phyloP scores from a whole-genome alignment of 2,113 vertebrate species.

The Chrysemys picta region DNA sequence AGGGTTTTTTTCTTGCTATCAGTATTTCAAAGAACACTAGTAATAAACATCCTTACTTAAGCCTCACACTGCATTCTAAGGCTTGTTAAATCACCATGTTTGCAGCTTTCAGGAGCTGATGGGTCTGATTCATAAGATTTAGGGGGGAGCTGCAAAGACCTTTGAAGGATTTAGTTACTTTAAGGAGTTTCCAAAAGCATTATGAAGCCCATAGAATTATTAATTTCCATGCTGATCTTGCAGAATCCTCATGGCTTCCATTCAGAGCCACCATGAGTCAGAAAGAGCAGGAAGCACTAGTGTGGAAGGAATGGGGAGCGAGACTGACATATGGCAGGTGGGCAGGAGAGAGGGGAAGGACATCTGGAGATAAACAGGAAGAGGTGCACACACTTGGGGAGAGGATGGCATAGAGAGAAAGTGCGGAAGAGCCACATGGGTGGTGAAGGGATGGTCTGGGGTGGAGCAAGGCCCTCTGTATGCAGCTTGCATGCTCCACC shows the following conservation, averaged over 20 bases:
- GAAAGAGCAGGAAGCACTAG: background rate
- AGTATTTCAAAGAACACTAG: background rate
- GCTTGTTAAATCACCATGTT: background rate
- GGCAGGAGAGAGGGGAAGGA: background rate
- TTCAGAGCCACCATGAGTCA: background rate
- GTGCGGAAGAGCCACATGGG: background rate
- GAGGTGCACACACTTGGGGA: background rate
- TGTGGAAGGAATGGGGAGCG: background rate
- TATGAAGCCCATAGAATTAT: background rate
- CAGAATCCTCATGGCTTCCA: background rate
- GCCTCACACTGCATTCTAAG: background rate
- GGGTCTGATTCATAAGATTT: background rate
- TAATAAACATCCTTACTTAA: background rate
- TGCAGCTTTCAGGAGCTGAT: background rate
- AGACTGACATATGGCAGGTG: background rate
- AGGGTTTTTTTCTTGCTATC: background rate
- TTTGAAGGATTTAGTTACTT: background rate
- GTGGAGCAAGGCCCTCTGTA: background rate
- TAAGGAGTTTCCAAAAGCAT: background rate
- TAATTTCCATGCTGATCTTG: background rate
- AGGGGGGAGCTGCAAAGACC: background rate
- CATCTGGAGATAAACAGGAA: background rate
- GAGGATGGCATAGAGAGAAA: background rate
- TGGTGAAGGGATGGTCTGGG: background rate
- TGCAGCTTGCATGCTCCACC: background rate